Conservation (phyloP, 2,888 invertebrate species). For the Rhodophaea formosa region DNA sequence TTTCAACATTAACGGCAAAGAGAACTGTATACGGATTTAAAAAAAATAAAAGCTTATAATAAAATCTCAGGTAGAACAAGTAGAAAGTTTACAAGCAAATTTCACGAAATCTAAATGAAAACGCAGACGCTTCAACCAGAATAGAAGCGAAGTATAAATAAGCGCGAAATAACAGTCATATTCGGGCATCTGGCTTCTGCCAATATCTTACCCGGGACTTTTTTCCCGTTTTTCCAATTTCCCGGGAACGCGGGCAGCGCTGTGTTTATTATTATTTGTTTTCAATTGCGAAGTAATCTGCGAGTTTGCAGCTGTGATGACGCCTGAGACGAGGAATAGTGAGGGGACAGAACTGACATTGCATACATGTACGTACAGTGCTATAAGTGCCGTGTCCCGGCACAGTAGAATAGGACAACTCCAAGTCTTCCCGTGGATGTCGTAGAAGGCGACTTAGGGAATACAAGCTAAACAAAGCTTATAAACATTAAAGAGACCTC, state of each 20-base stretch:
- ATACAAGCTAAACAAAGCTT: no score
- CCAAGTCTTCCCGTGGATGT: no score
- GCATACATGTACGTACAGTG: no score
- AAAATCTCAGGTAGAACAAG: no score
- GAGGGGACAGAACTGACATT: background rate
- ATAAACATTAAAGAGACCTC: no score
- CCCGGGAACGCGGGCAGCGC: constrained; percentile 56
- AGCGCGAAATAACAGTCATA: constrained; percentile 55
- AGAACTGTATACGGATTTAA: no score
- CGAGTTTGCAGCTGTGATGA: constrained; percentile 68
- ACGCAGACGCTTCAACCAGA: background rate
- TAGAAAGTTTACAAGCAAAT: no score
- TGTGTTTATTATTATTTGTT: constrained; percentile 79
- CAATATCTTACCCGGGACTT: constrained; percentile 57
- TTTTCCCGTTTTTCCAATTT: constrained; percentile 71
- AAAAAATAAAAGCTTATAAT: no score
- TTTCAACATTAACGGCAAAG: no score
- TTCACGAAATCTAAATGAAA: background rate
- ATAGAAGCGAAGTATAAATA: constrained; percentile 15
- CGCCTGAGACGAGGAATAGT: constrained; percentile 10
- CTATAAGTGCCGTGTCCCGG: no score
- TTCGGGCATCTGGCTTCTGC: constrained; percentile 60
- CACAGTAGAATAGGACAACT: no score
- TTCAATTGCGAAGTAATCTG: constrained; percentile 79
- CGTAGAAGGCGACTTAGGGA: no score